phyloP scores from a whole-genome alignment of 2,797 vertebrate species.

The Botia almorhae region DNA sequence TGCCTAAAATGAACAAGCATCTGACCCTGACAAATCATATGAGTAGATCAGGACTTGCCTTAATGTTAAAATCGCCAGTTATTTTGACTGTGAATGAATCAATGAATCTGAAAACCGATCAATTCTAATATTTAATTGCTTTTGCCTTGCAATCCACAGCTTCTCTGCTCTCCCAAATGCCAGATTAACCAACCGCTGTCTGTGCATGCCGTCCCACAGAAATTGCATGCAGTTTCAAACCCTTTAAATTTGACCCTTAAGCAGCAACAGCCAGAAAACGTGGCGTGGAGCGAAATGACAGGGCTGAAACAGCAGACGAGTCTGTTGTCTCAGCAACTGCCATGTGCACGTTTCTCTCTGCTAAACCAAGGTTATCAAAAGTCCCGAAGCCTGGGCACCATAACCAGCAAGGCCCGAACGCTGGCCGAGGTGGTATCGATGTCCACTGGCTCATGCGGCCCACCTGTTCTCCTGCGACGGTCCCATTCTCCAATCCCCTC shows the following conservation, averaged over 20 bases:
- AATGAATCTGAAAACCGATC: neutral
- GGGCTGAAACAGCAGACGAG: slow-evolving; percentile 30
- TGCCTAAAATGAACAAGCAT: neutral
- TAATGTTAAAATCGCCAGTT: neutral
- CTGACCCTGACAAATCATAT: slow-evolving; percentile 5
- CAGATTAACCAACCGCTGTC: slow-evolving; percentile 41
- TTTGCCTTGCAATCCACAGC: slow-evolving; percentile 31
- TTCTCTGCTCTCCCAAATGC: slow-evolving; percentile 30
- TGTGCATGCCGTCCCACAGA: slow-evolving; percentile 55
- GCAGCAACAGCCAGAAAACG: slow-evolving; percentile 35
- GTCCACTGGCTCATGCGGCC: slow-evolving; percentile 46
- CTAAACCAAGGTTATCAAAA: slow-evolving; percentile 59
- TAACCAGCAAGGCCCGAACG: slow-evolving; percentile 42
- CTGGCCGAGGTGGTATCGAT: slow-evolving; percentile 49
- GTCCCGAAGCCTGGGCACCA: slow-evolving; percentile 50
- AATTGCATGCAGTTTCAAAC: slow-evolving; percentile 55
- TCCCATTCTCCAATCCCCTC: slow-evolving; percentile 52
- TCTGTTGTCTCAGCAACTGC: slow-evolving; percentile 42
- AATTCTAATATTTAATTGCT: neutral
- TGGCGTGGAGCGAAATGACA: slow-evolving; percentile 32
- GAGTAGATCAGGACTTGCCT: slow-evolving; percentile 12
- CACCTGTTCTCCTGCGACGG: slow-evolving; percentile 42
- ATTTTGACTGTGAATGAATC: neutral
- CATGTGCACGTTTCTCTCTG: slow-evolving; percentile 50
- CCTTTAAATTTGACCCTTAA: slow-evolving; percentile 49